Percentiles rank a stretch among this genome's conserved stretches.
phyloP scores from a whole-genome alignment of 2,797 vertebrate species.

The Premnoplex brunnescens region DNA sequence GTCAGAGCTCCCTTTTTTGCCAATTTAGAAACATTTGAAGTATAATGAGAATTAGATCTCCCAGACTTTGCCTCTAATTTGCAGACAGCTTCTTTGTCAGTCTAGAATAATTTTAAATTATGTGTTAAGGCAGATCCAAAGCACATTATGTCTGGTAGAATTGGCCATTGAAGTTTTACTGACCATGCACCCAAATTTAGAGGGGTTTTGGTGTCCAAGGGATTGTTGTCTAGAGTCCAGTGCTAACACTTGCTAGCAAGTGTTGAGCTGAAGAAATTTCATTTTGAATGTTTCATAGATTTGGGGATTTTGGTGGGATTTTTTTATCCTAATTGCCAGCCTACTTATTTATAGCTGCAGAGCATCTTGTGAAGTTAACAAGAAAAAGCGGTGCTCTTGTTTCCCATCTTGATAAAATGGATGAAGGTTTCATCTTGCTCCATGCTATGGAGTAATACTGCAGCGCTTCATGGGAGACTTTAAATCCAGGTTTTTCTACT shows the following conservation, averaged over 20 bases:
- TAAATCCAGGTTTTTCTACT: neutral
- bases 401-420: neutral
- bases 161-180: neutral
- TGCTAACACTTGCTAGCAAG: neutral
- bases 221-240: neutral
- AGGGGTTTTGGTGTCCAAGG: neutral
- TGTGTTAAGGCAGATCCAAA: neutral
- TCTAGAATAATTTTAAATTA: neutral
- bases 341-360: neutral
- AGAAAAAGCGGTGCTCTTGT: neutral
- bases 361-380: neutral
- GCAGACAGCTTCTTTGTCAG: neutral
- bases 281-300: neutral
- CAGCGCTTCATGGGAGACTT: neutral
- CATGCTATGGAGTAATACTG: slow-evolving; percentile 21
- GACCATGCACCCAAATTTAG: neutral
- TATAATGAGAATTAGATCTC: neutral
- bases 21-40: neutral
- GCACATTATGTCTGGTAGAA: neutral
- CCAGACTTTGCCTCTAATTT: neutral
- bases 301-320: neutral
- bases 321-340: neutral
- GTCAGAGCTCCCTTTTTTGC: neutral
- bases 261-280: neutral
- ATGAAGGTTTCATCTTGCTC: slow-evolving; percentile 43